Percentiles rank a stretch among this genome's conserved stretches.
phyloP scores from a whole-genome alignment of 2,113 vertebrate species.

The Progne subis region DNA sequence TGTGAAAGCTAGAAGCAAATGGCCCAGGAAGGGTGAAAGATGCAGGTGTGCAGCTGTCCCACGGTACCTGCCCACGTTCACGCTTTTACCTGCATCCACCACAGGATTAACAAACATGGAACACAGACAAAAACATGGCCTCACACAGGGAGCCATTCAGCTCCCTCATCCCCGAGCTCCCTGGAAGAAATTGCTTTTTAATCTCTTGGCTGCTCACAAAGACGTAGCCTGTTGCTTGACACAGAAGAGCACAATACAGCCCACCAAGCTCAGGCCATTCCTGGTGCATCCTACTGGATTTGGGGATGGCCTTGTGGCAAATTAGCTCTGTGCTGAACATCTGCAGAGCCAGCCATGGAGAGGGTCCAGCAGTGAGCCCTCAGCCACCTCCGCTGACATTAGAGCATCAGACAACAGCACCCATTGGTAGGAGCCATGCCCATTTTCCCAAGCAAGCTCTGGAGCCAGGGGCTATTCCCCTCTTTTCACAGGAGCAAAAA shows the following conservation, averaged over 20 bases:
- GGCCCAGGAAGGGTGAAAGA: background rate
- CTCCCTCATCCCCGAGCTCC: background rate
- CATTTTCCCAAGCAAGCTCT: background rate
- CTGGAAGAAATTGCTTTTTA: background rate
- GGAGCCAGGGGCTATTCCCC: background rate
- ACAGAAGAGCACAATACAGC: background rate
- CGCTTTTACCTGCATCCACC: background rate
- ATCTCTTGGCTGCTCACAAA: background rate
- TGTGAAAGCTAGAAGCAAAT: background rate
- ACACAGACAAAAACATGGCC: fast-evolving
- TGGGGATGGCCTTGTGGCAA: background rate
- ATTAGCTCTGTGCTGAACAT: background rate
- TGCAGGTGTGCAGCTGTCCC: background rate
- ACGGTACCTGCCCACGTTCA: fast-evolving
- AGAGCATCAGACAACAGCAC: background rate
- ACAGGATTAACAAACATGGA: fast-evolving
- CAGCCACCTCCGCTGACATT: fast-evolving
- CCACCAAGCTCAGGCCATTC: background rate
- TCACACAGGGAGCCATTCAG: background rate
- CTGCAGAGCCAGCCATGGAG: background rate
- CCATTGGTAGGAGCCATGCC: fast-evolving
- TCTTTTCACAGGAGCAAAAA: background rate
- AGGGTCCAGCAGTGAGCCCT: background rate
- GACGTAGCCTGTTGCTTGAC: background rate
- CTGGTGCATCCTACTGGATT: background rate